A percentile compares a stretch with the other conserved stretches of the same genome.
Conservation (phyloP, 2,888 invertebrate genomes). For the Netelia virgata region DNA sequence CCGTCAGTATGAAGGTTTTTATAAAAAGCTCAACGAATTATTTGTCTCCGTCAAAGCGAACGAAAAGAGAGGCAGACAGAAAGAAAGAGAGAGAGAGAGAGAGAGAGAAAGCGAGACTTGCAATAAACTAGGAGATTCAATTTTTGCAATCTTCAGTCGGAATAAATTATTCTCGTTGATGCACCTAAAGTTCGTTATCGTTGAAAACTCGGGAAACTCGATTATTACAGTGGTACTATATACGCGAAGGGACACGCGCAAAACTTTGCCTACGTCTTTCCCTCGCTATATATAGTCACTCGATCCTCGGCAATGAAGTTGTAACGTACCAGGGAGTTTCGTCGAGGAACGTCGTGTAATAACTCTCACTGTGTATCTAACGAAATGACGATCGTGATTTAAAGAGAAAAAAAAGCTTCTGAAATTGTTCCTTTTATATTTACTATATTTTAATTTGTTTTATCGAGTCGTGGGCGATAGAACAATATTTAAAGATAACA, state of each 20-base stretch:
- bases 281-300: not conserved
- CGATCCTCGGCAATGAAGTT: not conserved
- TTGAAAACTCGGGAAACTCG: conserved; percentile 11
- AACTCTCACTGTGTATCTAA: not conserved
- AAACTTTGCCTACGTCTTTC: not conserved
- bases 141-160: conserved; percentile 30
- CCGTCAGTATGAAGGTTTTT: not conserved
- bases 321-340: not conserved
- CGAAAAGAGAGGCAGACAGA: not conserved
- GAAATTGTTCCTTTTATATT: not conserved
- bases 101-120: not conserved
- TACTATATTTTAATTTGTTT: not conserved
- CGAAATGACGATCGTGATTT: not conserved
- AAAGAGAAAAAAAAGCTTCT: not conserved
- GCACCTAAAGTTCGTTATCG: conserved; percentile 40
- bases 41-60: not conserved
- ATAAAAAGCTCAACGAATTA: not conserved
- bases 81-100: not conserved
- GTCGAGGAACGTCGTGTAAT: not conserved
- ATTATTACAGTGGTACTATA: not conserved
- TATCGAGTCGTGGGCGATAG: no score
- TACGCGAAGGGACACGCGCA: not conserved
- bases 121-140: conserved; percentile 45
- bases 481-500: no score
- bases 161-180: conserved; percentile 52